Evolutionary conservation across 2,888 invertebrate genomes (phyloP), one percentile per base, ranked within the genome.

Genomic region (Tachina fera): DNA sequence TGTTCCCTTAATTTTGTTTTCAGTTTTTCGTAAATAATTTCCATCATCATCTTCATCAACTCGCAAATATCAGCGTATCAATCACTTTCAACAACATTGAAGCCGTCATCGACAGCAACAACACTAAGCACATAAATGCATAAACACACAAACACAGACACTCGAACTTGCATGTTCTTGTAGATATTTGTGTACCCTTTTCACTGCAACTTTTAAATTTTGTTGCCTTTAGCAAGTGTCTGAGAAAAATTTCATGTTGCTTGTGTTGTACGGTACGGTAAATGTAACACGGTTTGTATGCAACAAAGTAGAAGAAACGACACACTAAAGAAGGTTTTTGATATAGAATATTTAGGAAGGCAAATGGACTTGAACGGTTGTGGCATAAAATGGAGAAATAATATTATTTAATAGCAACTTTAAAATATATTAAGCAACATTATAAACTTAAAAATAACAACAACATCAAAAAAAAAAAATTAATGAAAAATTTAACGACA

Each of bases 61-160:
- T 78, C 51, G 85, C 72, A 85, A 85, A 85, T 85, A 85, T 85
- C 77, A 85, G 82, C 81, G 82, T 85, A 85, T 85, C 85, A 85
- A 85, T 85, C 82, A 85, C 85, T 85, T 85, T 85, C 85, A 85
- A 82, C 82, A 82, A 78, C 81, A 78, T 85, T 85, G 78, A 78
- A 82, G 81, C 77, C 85, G 63, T 85, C 85, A 85, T 85, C 85
- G 85, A 74, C 77, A 74, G 31, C 63, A 74, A 47, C 61, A 68
- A 16, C 56, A 63, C 41, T 11, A 68, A 68, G 19, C 67, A 71
- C 53, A 53, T 43, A 58, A 10, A 58, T 41, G 60, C 61, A 80
- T 13, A 60, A 31, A 68, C 70, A 31, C 67, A 71, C 53, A 53
- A 41, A 58, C 10, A 49, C 47, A 71, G 56, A 80, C 13, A 67